Evolutionary conservation across 2,113 vertebrate species (phyloP).

Genomic region (Campylomormyrus tamandua): DNA sequence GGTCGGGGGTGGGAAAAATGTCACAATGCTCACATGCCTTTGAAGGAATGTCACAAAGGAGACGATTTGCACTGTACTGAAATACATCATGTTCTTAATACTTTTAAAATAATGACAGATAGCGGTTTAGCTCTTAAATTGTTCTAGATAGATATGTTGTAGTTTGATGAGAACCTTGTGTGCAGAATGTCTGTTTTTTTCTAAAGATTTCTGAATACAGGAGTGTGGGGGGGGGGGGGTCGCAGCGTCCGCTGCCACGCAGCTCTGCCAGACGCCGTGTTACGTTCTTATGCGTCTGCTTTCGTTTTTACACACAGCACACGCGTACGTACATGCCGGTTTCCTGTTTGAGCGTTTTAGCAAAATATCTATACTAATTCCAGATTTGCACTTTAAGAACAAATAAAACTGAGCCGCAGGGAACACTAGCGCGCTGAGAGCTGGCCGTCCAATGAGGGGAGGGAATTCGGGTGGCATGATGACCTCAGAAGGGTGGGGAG

Average conservation of each 20-base stretch:
- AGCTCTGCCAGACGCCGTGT: constrained; percentile 46
- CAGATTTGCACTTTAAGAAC: constrained; percentile 7
- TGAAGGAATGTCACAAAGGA: constrained; percentile 53
- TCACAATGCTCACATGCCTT: constrained; percentile 34
- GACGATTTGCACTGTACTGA: constrained; percentile 59
- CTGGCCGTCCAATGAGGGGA: neutral
- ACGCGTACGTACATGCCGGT: neutral
- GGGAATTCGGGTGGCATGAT: neutral
- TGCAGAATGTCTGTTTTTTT: constrained; percentile 47
- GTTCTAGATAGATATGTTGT: constrained; percentile 13
- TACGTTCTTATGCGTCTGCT: constrained; percentile 8
- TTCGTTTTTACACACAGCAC: neutral
- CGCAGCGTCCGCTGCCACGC: constrained; percentile 13
- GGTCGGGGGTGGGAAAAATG: constrained; percentile 46
- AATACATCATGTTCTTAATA: constrained; percentile 36
- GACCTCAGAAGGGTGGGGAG: neutral
- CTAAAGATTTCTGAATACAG: constrained; percentile 31
- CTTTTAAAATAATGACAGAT: constrained; percentile 28
- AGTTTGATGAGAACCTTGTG: constrained; percentile 26
- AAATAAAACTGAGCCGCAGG: constrained; percentile 5
- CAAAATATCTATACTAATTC: constrained; percentile 9
- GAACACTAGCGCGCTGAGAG: constrained; percentile 1
- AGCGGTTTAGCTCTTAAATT: constrained; percentile 22
- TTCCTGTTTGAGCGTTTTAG: neutral
- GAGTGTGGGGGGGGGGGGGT: neutral